A percentile compares a stretch with the other conserved stretches of the same genome.
Conservation (phyloP, 2,113 vertebrate genomes). For the Lepus europaeus region DNA sequence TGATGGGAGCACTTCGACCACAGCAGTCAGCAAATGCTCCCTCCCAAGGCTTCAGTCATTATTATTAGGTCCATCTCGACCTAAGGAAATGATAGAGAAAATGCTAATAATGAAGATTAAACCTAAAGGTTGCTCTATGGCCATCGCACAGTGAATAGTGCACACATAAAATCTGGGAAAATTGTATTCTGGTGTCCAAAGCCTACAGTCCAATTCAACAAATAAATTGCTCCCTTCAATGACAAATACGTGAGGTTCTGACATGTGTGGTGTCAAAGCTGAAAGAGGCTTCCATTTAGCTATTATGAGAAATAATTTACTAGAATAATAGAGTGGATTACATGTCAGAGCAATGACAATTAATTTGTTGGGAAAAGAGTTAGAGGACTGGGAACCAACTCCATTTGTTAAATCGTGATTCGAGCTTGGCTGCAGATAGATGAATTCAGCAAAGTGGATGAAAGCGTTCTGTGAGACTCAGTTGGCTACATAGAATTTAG, state of each 20-base stretch:
- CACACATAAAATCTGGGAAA: not conserved
- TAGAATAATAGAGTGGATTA: not conserved
- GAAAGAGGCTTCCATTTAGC: slow-evolving; percentile 26
- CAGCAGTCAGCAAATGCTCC: not conserved
- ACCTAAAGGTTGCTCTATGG: not conserved
- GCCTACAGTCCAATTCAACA: not conserved
- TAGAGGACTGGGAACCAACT: not conserved
- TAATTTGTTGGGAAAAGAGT: not conserved
- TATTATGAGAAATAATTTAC: not conserved
- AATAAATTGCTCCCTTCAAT: not conserved
- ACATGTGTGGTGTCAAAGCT: not conserved
- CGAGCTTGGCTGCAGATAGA: not conserved
- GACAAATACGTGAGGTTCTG: not conserved
- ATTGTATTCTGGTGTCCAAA: slow-evolving; percentile 16
- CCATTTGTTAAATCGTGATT: slow-evolving; percentile 29
- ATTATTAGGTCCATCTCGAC: not conserved
- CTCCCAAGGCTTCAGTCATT: not conserved
- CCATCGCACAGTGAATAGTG: not conserved
- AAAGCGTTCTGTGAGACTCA: slow-evolving; percentile 28
- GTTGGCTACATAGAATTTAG: not conserved
- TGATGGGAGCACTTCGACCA: not conserved
- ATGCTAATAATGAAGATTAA: slow-evolving; percentile 17
- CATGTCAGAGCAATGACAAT: not conserved
- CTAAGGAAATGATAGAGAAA: not conserved
- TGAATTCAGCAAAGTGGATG: slow-evolving; percentile 11